Evolutionary conservation across 2,113 vertebrate species (phyloP).

Genomic region (Caloenas nicobarica): DNA sequence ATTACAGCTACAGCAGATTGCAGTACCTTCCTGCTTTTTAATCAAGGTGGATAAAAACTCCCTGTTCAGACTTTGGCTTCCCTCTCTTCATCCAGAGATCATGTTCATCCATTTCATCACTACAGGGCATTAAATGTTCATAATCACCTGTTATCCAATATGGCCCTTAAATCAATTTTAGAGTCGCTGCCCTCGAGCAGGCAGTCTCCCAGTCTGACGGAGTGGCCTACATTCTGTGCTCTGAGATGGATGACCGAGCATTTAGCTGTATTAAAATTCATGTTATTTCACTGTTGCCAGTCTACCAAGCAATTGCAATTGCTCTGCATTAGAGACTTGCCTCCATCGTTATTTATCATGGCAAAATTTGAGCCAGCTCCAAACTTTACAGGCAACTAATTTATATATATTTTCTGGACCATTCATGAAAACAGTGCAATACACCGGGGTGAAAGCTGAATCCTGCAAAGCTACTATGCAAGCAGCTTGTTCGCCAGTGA

Average conservation of each 20-base stretch:
- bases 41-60: neutral
- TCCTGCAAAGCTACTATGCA: neutral
- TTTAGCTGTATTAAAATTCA: neutral
- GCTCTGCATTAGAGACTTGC: neutral
- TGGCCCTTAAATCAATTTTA: neutral
- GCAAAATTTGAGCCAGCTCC: neutral
- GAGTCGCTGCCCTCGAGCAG: neutral
- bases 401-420: neutral
- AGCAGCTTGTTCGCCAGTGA: neutral
- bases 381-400: neutral
- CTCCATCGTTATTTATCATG: neutral
- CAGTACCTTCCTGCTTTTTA: neutral
- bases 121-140: neutral
- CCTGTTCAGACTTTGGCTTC: neutral
- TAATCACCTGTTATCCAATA: neutral
- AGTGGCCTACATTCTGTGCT: neutral
- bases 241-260: neutral
- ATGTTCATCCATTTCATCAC: neutral
- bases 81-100: neutral
- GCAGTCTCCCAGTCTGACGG: neutral
- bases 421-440: neutral
- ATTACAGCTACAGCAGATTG: neutral
- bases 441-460: neutral
- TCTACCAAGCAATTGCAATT: neutral
- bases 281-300: neutral